phyloP scores from a whole-genome alignment of 2,888 invertebrate genomes.

The Osedax fenrisi region DNA sequence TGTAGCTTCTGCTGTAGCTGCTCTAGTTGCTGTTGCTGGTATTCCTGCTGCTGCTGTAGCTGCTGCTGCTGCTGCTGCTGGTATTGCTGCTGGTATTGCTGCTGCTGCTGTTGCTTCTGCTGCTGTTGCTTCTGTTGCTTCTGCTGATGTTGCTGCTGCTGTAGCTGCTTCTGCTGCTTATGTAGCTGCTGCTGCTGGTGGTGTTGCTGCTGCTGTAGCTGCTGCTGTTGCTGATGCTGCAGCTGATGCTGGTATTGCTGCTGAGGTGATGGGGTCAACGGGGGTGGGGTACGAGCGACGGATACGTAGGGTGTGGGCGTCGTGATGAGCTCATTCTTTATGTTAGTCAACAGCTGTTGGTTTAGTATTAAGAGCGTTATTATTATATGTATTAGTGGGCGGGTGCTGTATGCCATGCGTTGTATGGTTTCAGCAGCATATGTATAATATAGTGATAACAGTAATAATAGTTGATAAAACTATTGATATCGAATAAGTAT shows the following conservation, averaged over 20 bases:
- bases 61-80: not conserved
- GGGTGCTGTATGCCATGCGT: too few relatives aligned
- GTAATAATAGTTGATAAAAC: too few relatives aligned
- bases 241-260: not conserved
- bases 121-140: slow-evolving; percentile 48
- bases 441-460: too few relatives aligned
- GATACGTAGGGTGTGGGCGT: too few relatives aligned
- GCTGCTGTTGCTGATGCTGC: not conserved
- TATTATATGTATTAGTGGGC: too few relatives aligned
- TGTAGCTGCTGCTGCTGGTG: slow-evolving; percentile 46
- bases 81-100: not conserved
- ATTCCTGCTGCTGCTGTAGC: not conserved
- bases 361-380: too few relatives aligned
- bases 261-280: too few relatives aligned
- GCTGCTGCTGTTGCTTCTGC: slow-evolving; percentile 59
- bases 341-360: too few relatives aligned
- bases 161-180: slow-evolving; percentile 55
- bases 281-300: too few relatives aligned
- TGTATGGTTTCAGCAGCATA: too few relatives aligned
- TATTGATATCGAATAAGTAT: too few relatives aligned
- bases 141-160: slow-evolving; percentile 54
- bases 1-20: not conserved
- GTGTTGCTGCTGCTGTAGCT: slow-evolving; percentile 54
- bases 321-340: too few relatives aligned
- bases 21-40: not conserved